Evolutionary conservation across 2,797 vertebrate genomes (phyloP).

Genomic region (Rhinophrynus dorsalis): DNA sequence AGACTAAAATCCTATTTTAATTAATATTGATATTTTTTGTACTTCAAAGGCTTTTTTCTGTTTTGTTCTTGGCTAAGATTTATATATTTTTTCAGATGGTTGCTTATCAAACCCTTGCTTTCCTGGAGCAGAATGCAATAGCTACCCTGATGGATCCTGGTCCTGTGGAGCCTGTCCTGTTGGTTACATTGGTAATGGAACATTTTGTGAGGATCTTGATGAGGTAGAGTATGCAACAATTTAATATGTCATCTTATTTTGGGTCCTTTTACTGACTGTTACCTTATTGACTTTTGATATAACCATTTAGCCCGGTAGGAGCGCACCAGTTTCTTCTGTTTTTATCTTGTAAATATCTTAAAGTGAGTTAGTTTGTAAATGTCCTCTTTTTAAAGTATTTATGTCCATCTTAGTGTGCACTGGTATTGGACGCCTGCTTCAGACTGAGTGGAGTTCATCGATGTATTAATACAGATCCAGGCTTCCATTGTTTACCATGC

Average conservation of each 20-base stretch:
- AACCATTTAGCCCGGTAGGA: neutral
- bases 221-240: constrained; percentile 73
- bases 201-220: constrained; percentile 89
- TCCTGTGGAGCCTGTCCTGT: constrained; percentile 89
- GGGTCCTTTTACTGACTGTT: no score
- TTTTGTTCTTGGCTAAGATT: no score
- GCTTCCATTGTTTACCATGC: constrained; percentile 94
- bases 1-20: no score
- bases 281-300: neutral
- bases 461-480: constrained; percentile 91
- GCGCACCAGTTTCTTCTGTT: no score
- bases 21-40: no score
- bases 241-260: neutral
- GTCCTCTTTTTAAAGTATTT: neutral
- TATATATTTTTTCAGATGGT: constrained; percentile 77
- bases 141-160: constrained; percentile 93
- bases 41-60: no score
- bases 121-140: constrained; percentile 87
- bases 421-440: constrained; percentile 90
- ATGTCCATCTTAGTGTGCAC: constrained; percentile 75
- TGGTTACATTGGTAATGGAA: constrained; percentile 92
- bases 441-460: constrained; percentile 77
- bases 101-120: constrained; percentile 97
- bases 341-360: no score
- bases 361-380: no score